Base-by-base conservation (phyloP, 2,113 vertebrate genomes). In the Excalfactoria chinensis region DNA sequence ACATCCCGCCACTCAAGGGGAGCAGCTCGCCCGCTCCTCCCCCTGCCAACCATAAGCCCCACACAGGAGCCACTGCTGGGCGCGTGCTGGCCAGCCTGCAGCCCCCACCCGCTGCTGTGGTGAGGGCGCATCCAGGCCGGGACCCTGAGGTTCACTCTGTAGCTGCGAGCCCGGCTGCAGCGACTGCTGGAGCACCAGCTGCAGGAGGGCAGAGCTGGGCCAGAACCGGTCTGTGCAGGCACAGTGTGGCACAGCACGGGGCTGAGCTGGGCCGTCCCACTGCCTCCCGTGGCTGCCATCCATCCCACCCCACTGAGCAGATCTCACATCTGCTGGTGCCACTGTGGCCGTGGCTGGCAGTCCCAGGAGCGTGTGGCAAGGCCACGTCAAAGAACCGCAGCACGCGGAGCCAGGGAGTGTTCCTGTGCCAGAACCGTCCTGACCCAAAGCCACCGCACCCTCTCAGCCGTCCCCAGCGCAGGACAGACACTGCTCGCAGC, bases 21-120 rank as follows among this genome's bases (percentile, higher is more conserved):
- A 94, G 92, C 92, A 75, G 82, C 67, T 84, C 25, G 67, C 81
- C 90, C 75, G 88, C 92, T 95, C 88, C 94, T 95, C 95, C 95
- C 90, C 71, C 74, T 85, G 46, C 67, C 62, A 30, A 34, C 74
- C 3, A 0, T 60, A 35, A 85, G 74, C 82, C 55, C 88, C 84
- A 37, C 1, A 1, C 4, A 1, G 35, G 72, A 88, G 44, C 48
- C 86, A 70, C 49, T 2, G 7, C 17, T 0, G 5, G 68, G 41
- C 15, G 41, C 41, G 21, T 10, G 9, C n/a, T 3, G n/a, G 23
- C 14, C 55, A n/a, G 16, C 16, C 56, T 0, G 0, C 2, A 20
- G 30, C 55, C 68, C 55, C 51, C 0, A 0, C 35, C 37, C 2
- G 1, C 70, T 37, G 19, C 56, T 6, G 4, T 1, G 0, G 5